phyloP scores from a whole-genome alignment of 2,888 invertebrate species.

The Scelioninae gen. 2 region DNA sequence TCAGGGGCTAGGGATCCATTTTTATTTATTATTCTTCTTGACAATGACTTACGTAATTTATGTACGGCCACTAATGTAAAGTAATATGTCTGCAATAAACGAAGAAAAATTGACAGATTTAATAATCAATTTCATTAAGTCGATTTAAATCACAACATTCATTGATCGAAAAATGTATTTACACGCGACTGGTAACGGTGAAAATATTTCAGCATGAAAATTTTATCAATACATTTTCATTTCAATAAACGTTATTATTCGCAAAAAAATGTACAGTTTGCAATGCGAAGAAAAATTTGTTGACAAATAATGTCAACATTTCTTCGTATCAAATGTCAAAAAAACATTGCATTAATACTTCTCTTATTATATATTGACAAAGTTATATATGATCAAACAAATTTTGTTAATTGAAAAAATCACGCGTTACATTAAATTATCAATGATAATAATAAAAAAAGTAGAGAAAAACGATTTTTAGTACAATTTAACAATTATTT shows the following conservation, averaged over 20 bases:
- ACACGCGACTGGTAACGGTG: no score
- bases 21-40: constrained; percentile 34
- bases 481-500: no score
- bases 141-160: constrained; percentile 19
- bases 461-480: no score
- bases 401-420: no score
- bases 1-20: constrained; percentile 32
- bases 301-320: constrained; percentile 25
- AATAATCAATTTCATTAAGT: background rate
- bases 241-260: constrained; percentile 15
- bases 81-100: constrained; percentile 52
- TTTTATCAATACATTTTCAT: background rate
- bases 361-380: no score
- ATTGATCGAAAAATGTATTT: constrained; percentile 4
- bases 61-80: constrained; percentile 52
- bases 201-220: background rate
- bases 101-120: constrained; percentile 43
- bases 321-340: constrained; percentile 13
- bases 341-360: background rate
- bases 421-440: no score
- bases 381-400: no score
- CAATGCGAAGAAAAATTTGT: background rate
- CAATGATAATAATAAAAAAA: background rate
- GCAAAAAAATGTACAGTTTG: background rate
- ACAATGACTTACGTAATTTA: constrained; percentile 51